phyloP scores from a whole-genome alignment of 2,797 vertebrate species.

The Centroberyx gerrardi region DNA sequence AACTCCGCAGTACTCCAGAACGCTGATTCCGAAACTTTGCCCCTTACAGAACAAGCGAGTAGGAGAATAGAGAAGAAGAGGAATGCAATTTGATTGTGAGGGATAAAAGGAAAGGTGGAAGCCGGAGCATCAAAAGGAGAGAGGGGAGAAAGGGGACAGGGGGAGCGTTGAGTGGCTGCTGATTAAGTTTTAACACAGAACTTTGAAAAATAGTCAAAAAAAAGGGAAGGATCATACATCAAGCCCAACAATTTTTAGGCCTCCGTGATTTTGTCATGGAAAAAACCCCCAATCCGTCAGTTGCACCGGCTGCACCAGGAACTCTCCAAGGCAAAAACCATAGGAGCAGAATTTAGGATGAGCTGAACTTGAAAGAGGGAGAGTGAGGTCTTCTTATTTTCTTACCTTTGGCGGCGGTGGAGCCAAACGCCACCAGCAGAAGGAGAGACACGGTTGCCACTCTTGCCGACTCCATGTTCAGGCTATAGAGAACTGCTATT shows the following conservation, averaged over 20 bases:
- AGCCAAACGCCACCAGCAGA: conserved; percentile 59
- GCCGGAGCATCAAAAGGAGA: neutral
- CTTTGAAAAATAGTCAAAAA: neutral
- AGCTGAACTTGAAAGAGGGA: neutral
- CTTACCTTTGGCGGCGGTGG: conserved; percentile 72
- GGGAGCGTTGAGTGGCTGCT: neutral
- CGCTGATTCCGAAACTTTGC: conserved; percentile 15
- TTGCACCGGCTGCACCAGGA: no score
- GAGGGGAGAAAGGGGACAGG: neutral
- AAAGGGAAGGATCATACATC: conserved; percentile 24
- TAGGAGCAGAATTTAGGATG: neutral
- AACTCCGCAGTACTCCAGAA: conserved; percentile 18
- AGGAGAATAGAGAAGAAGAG: neutral
- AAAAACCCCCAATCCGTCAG: no score
- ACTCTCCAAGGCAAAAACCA: no score
- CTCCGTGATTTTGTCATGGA: conserved; percentile 3
- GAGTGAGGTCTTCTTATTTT: neutral
- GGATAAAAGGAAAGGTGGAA: conserved; percentile 16
- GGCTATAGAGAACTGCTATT: neutral
- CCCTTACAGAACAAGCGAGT: neutral
- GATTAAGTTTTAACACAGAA: conserved; percentile 3
- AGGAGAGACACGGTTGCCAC: conserved; percentile 33
- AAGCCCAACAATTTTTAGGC: conserved; percentile 29
- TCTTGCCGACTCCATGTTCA: conserved; percentile 53
- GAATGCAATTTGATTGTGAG: neutral